Evolutionary conservation across 2,797 vertebrate species (phyloP).

Genomic region (Muscicapa striata): DNA sequence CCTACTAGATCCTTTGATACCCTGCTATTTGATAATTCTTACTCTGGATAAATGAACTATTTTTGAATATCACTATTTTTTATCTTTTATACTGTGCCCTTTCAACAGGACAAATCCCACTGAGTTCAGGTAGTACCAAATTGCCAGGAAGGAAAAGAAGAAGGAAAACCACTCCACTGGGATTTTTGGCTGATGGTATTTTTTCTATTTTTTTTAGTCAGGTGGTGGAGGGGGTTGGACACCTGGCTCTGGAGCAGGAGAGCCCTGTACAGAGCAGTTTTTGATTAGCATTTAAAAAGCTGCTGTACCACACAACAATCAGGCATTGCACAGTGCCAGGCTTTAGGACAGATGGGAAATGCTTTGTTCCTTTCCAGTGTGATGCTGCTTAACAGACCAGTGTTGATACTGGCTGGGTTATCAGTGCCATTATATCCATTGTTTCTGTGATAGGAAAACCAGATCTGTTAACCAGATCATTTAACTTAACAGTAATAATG

Average conservation of each 20-base stretch:
- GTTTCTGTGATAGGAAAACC: neutral
- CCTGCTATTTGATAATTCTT: neutral
- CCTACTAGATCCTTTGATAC: neutral
- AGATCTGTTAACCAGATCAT: neutral
- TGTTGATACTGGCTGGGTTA: neutral
- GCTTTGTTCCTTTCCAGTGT: neutral
- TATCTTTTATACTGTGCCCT: neutral
- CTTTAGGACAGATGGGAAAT: neutral
- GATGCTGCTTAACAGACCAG: neutral
- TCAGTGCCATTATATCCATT: no score
- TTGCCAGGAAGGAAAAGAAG: neutral
- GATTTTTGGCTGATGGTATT: neutral
- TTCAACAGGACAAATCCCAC: neutral
- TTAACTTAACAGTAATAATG: neutral
- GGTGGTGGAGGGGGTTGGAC: neutral
- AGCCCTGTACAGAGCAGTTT: neutral
- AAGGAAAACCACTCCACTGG: neutral
- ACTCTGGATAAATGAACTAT: neutral
- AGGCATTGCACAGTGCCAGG: neutral
- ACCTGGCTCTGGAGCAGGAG: neutral
- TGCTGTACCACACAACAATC: neutral
- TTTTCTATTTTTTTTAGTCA: neutral
- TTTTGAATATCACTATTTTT: neutral
- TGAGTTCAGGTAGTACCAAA: neutral
- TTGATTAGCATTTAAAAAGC: neutral